Percentiles rank a stretch among this genome's conserved stretches.
phyloP scores from a whole-genome alignment of 2,113 vertebrate species.

The Echinops telfairi region DNA sequence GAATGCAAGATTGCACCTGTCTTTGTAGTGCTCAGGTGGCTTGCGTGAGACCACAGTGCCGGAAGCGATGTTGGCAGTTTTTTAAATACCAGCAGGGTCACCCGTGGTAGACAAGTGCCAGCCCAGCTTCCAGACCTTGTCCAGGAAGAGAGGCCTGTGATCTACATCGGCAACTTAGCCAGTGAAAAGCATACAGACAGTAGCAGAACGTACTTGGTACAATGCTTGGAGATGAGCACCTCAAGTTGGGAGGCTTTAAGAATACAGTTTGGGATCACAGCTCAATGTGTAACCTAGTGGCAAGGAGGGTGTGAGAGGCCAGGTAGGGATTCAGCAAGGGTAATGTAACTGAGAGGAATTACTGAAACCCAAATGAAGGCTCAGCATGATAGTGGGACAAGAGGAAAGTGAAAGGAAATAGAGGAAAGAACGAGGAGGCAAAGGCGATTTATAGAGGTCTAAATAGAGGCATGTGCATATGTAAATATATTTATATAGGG shows the following conservation, averaged over 20 bases:
- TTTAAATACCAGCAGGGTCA: not conserved
- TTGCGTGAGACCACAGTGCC: not conserved
- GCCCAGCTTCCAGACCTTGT: not conserved
- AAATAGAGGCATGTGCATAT: too few species aligned
- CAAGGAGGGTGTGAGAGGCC: too few species aligned
- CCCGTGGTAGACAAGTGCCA: not conserved
- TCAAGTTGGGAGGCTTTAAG: not conserved
- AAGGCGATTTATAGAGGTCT: too few species aligned
- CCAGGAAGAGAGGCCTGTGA: not conserved
- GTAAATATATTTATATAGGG: too few species aligned
- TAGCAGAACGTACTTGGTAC: not conserved
- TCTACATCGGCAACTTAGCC: not conserved
- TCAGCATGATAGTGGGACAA: too few species aligned
- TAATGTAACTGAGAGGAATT: too few species aligned
- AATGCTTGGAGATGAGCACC: not conserved
- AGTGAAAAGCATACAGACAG: not conserved
- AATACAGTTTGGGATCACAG: not conserved
- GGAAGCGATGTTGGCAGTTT: not conserved
- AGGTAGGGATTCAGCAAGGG: too few species aligned
- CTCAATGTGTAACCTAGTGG: too few species aligned
- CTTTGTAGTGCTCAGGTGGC: not conserved
- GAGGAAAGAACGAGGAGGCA: too few species aligned
- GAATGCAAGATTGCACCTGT: fast-evolving
- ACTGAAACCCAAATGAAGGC: too few species aligned
- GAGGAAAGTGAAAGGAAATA: too few species aligned